phyloP scores from a whole-genome alignment of 1,140 invertebrate species.

The Pygmarrhopalites habei region DNA sequence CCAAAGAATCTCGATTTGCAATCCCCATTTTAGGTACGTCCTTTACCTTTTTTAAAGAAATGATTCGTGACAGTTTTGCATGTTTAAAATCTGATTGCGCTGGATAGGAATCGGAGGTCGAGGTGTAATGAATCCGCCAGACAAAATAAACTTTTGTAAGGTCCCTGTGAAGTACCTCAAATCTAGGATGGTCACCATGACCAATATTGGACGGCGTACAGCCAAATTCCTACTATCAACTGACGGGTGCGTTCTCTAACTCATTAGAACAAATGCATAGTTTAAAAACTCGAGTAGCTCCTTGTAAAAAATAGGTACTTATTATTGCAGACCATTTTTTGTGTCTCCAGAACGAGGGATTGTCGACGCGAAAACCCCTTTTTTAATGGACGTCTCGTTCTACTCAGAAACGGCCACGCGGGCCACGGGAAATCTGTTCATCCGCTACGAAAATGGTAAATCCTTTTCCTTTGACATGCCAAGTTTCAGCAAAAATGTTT shows the following conservation, averaged over 20 bases:
- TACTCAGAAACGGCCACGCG: constrained; percentile 36
- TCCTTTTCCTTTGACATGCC: neutral
- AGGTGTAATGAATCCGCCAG: constrained; percentile 48
- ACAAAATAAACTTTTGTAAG: constrained; percentile 44
- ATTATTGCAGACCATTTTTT: constrained; percentile 43
- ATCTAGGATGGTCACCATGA: constrained; percentile 43
- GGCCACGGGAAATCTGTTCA: constrained; percentile 40
- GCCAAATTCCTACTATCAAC: constrained; percentile 43
- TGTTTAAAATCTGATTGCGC: neutral
- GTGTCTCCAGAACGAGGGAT: constrained; percentile 43
- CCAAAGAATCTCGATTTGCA: constrained; percentile 13
- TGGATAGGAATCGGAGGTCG: constrained; percentile 44
- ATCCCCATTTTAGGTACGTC: constrained; percentile 27
- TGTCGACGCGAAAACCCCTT: constrained; percentile 41
- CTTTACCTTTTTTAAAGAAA: too few relatives aligned
- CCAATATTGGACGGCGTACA: constrained; percentile 44
- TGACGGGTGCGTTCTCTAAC: constrained; percentile 26
- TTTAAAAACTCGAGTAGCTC: too few relatives aligned
- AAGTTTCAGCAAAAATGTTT: too few relatives aligned
- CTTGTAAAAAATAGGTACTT: too few relatives aligned
- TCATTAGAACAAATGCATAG: too few relatives aligned
- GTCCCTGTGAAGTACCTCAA: constrained; percentile 45
- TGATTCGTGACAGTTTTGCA: too few relatives aligned
- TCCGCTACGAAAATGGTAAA: constrained; percentile 46
- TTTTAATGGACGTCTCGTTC: constrained; percentile 40